Evolutionary conservation across 2,113 vertebrate genomes (phyloP).

Genomic region (Glareola pratincola): DNA sequence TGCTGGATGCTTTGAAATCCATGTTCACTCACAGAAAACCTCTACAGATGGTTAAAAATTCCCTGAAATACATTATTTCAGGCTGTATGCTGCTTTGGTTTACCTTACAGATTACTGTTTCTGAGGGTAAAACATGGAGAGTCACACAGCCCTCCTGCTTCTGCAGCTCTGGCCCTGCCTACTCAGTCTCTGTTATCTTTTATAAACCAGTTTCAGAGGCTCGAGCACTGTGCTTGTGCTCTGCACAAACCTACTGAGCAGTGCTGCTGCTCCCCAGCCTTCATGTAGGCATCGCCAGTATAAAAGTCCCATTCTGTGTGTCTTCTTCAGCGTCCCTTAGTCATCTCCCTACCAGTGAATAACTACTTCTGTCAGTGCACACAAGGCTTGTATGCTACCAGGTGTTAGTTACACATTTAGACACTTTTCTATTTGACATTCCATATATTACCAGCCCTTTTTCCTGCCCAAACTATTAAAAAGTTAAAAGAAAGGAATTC

Average conservation of each 20-base stretch:
- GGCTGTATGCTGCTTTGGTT: not conserved
- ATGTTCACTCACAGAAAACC: not conserved
- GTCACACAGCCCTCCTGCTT: not conserved
- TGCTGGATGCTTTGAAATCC: not conserved
- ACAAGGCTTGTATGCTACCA: not conserved
- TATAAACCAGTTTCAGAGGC: not conserved
- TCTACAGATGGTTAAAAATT: not conserved
- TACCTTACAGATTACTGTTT: not conserved
- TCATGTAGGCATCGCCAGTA: rapidly evolving
- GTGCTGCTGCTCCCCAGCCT: not conserved
- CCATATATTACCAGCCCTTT: not conserved
- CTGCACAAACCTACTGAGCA: not conserved
- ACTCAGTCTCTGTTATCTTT: not conserved
- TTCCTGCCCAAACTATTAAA: not conserved
- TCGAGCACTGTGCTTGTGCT: not conserved
- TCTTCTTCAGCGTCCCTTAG: not conserved
- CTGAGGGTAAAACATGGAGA: not conserved
- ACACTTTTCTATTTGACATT: not conserved
- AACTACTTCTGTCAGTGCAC: not conserved
- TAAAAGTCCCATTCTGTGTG: not conserved
- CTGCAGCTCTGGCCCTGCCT: not conserved
- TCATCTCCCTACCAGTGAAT: not conserved
- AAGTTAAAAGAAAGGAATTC: not conserved
- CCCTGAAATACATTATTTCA: not conserved
- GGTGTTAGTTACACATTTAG: not conserved